phyloP scores from a whole-genome alignment of 2,113 vertebrate species.

The Xenopus laevis region DNA sequence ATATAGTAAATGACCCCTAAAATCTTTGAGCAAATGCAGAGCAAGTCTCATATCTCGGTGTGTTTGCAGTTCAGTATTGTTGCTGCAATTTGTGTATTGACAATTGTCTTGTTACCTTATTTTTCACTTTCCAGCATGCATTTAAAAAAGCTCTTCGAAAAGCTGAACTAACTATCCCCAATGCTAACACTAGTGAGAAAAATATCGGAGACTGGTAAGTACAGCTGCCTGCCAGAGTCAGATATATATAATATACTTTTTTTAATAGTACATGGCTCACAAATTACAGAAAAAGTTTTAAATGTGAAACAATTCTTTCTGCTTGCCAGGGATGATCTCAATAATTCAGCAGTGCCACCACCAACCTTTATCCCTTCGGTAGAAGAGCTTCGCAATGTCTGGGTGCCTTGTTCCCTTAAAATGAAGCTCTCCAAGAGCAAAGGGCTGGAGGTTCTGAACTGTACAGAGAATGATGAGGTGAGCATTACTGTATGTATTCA shows the following conservation, averaged over 20 bases:
- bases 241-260: too few species aligned
- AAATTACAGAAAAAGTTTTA: too few species aligned
- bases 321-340: slow-evolving; percentile 73
- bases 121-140: slow-evolving; percentile 71
- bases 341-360: slow-evolving; percentile 64
- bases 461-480: slow-evolving; percentile 82
- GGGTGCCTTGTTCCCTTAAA: slow-evolving; percentile 88
- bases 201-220: slow-evolving; percentile 78
- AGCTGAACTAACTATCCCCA: slow-evolving; percentile 73
- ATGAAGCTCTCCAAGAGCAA: slow-evolving; percentile 91
- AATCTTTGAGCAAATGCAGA: too few species aligned
- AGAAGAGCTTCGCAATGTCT: slow-evolving; percentile 89
- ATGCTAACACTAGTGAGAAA: slow-evolving; percentile 70
- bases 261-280: too few species aligned
- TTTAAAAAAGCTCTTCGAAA: slow-evolving; percentile 84
- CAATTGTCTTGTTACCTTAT: background rate
- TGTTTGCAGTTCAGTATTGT: too few species aligned
- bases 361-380: slow-evolving; percentile 60
- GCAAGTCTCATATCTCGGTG: too few species aligned
- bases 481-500: slow-evolving; percentile 13
- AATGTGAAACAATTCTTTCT: too few species aligned
- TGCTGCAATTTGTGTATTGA: too few species aligned
- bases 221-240: too few species aligned
- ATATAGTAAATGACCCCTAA: too few species aligned
- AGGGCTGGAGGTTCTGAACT: slow-evolving; percentile 84